Base-by-base conservation (phyloP, 2,888 invertebrate species). In the Hesperia comma region DNA sequence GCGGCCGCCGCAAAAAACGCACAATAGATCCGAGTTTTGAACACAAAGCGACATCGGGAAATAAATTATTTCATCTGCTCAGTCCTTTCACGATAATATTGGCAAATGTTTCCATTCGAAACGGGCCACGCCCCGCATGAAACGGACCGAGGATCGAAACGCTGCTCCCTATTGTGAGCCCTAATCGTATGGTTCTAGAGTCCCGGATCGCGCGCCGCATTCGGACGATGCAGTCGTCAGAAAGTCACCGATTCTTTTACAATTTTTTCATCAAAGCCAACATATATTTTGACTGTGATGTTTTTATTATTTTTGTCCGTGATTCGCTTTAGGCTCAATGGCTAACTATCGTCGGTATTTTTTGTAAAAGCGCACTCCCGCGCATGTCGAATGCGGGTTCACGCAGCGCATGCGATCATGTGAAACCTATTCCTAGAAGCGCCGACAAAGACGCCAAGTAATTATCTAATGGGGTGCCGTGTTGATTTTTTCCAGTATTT, bases 281-380 rank as follows among this genome's bases (percentile, higher is more conserved):
- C 88, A 90, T 92, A 91, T 92, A 92, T 92, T 92, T 92, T 92
- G 92, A 92, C 92, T 90, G 86, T 90, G 92, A 91, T 92, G 92
- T 92, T 92, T 92, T 92, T 92, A 92, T 92, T 91, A 92, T 89
- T 92, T 92, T 90, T 90, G 92, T 91, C 81, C 87, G 86, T 87
- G 88, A 88, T 86, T 82, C 81, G 81, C 79, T 80, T 77, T 73
- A 79, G 81, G 81, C 83, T 85, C 86, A 81, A 86, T 83, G 81
- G 82, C 79, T 79, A 79, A 81, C 82, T 85, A 83, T 84, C 79
- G 83, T 77, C 77, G 63, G 72, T 75, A 81, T 84, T 90, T 87
- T 88, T 87, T 85, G 83, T 84, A 85, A 87, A 85, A 88, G 74
- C 84, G 85, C 8, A 83, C 84, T 74, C 74, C 74, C 76, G 79